Percentiles rank a stretch among this genome's conserved stretches.
These are phyloP conservation scores for Gallinago nigripennis DNA, from an alignment of 2,797 vertebrate species.

Conservation along the genomic window DNA sequence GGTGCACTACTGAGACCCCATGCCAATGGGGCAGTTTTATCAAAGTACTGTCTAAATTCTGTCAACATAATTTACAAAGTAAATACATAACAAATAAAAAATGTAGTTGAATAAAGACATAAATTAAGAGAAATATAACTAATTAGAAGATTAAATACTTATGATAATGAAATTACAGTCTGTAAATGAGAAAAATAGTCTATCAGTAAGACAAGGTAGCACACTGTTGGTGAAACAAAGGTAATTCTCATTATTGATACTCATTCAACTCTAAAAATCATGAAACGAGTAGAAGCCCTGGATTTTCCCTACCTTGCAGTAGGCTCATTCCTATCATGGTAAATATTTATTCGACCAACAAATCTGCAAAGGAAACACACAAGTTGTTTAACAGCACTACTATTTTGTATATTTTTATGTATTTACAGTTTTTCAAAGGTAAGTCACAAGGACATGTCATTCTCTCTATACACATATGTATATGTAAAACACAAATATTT, in stretches of 20 bases:
- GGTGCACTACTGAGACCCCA: background rate
- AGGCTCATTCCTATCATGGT: slow-evolving; percentile 88
- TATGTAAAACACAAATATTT: background rate
- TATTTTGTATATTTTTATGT: background rate
- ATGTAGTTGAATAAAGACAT: background rate
- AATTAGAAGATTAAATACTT: background rate
- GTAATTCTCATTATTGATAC: background rate
- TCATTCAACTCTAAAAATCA: background rate
- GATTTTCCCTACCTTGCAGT: slow-evolving; percentile 84
- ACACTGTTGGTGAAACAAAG: background rate
- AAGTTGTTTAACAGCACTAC: background rate
- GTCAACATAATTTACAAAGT: background rate
- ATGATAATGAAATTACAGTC: background rate
- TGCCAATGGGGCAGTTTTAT: background rate
- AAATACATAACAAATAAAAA: background rate
- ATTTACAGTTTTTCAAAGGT: background rate
- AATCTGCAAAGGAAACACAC: slow-evolving; percentile 81
- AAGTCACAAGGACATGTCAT: background rate
- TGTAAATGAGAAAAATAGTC: background rate
- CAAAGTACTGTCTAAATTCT: background rate
- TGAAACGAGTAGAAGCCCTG: background rate
- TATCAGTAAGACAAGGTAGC: background rate
- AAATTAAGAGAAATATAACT: background rate
- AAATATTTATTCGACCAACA: slow-evolving; percentile 94
- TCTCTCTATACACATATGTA: background rate